Base-by-base conservation (phyloP, 1,140 invertebrate species). In the Ceratina japonica region DNA sequence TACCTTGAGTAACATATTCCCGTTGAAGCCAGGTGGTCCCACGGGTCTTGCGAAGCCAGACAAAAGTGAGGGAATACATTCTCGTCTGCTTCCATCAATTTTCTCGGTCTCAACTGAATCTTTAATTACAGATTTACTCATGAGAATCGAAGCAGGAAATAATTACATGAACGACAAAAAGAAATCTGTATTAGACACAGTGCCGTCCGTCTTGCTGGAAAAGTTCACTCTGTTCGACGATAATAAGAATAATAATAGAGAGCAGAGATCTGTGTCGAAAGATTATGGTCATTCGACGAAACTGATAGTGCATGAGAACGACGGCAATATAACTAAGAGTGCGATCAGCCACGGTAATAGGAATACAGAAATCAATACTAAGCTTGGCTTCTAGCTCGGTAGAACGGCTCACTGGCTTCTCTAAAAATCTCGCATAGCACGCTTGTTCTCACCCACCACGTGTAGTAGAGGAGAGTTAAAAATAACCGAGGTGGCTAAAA, bases 401-500 rank as follows among this genome's bases (percentile, higher is more conserved):
- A 18, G 22, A 27, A 56, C 56, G n/a, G 0, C 51, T 69, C 27
- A 24, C 52, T 74, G 22, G 62, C 37, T 74, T 72, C 49, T 8
- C 56, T 83, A 72, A 75, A 12, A 80, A 72, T 1, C n/a, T 12
- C 8, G 22, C 52, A 54, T 69, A 59, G 27, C 20, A 27, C 79
- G 62, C 66, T 52, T 58, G 62, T 52, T 51, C 66, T 71, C 54
- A 51, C 65, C 44, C 75, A 63, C 54, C 49, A 31, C 31, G 13
- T 73, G 58, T 54, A 75, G 58, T 69, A 79, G 75, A 75, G 73
- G 59, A 31, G 61, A 70, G 77, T 86, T 91, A 92, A 91, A 88
- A 89, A 91, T 92, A 92, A 87, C 90, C 71, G 24, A 79, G 78
- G 80, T 80, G 74, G 79, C 87, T 91, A 90, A 90, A 92, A 90